These are phyloP conservation scores for Pseudococcus longispinus DNA, from an alignment of 2,888 invertebrate genomes.

Conservation along the genomic window DNA sequence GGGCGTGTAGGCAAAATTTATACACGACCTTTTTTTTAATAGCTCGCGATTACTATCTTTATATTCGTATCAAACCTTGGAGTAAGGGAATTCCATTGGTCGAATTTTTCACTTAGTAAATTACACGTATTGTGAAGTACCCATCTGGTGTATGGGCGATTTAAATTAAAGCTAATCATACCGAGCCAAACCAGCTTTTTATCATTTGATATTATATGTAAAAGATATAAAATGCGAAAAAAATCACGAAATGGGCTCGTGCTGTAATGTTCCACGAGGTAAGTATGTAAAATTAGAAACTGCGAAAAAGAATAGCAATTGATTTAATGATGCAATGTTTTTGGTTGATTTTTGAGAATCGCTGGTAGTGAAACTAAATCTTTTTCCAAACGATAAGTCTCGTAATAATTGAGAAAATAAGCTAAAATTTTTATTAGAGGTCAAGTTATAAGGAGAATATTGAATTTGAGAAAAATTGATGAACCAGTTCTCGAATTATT, in stretches of 20 bases:
- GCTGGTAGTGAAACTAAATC: too few relatives aligned
- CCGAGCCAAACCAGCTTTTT: not conserved
- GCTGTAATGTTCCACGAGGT: not conserved
- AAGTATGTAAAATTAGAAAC: not conserved
- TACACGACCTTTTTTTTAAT: conserved; percentile 15
- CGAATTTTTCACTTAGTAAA: not conserved
- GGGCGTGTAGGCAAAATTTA: not conserved
- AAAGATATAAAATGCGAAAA: not conserved
- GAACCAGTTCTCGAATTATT: too few relatives aligned
- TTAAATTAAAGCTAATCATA: not conserved
- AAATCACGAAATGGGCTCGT: not conserved
- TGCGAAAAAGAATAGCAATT: not conserved
- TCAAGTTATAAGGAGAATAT: too few relatives aligned
- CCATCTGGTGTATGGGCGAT: not conserved
- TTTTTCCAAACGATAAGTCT: too few relatives aligned
- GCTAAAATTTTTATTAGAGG: too few relatives aligned
- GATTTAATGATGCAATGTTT: not conserved
- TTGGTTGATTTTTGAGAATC: too few relatives aligned
- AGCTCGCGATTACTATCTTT: not conserved
- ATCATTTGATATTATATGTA: not conserved
- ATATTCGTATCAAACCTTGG: not conserved
- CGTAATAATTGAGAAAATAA: too few relatives aligned
- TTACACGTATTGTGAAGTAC: not conserved
- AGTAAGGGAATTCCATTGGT: not conserved
- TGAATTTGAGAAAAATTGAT: too few relatives aligned